Evolutionary conservation across 2,888 invertebrate genomes (phyloP), one percentile per base, ranked within the genome.

Genomic region (Spatulosminthurus flaviceps): DNA sequence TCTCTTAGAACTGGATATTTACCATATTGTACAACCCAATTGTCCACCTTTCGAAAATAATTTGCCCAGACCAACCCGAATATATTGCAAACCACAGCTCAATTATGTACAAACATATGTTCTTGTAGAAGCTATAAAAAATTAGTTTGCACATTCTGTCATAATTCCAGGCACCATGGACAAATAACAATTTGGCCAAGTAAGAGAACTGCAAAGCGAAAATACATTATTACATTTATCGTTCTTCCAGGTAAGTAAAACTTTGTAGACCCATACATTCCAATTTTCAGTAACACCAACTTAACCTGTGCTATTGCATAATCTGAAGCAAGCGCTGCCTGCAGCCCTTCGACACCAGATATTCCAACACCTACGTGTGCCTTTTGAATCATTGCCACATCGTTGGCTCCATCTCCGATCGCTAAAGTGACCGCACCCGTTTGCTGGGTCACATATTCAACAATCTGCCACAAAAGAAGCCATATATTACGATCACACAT

Each of bases 121-220:
- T 99, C 89, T 99, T 99, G 90, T 99, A 98, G 90, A 99, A 99
- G 86, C 97, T 98, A 90, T 98, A 99, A 81, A 99, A 91, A 87
- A 99, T 98, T 78, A 99, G 91, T 89, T 98, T 98, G 89, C 96
- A 97, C 91, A 98, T 95, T 86, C 99, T 92, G 80, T 94, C 94
- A 89, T 98, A 98, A 89, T 97, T 98, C 98, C 98, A 99, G 21
- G 98, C 95, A 78, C 99, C 99, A 88, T 99, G 99, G 71, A 99
- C 98, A 86, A 99, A 91, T 80, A 99, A 89, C 80, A 99, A 90
- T 77, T 97, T 93, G 86, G 94, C 91, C 77, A 99, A 90, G 89
- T 93, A 99, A 41, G 96, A 93, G 90, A 99, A 99, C 92, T 99
- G 91, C 4, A 85, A 85, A 75, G 80, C 61, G 69, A 77, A 73